These are phyloP conservation scores for Pararge aegeria DNA, from an alignment of 1,140 invertebrate species.

Conservation along the genomic window DNA sequence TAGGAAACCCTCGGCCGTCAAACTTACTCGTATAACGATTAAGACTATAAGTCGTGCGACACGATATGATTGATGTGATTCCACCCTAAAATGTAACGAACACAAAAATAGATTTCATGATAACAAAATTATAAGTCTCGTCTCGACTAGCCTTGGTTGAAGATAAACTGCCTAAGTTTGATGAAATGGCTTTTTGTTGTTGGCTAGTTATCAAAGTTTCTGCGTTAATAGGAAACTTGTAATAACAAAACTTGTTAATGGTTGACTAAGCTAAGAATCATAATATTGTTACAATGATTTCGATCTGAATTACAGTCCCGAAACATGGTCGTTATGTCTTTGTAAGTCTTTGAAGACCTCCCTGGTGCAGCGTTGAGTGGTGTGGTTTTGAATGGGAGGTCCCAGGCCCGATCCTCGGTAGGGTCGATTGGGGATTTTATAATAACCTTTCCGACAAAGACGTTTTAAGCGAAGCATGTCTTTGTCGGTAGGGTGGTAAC, in stretches of 20 bases:
- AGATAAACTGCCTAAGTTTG: constrained; percentile 9
- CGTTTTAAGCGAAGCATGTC: too few species aligned
- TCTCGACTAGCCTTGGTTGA: constrained; percentile 8
- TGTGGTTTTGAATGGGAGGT: too few species aligned
- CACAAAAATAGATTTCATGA: constrained; percentile 45
- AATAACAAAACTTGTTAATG: not conserved
- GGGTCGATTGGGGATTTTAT: too few species aligned
- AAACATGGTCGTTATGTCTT: too few species aligned
- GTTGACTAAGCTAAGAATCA: not conserved
- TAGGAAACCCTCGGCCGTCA: too few species aligned
- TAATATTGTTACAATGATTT: not conserved
- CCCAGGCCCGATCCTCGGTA: too few species aligned
- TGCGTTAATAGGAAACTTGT: not conserved
- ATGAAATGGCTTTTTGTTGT: constrained; percentile 14
- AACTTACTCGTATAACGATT: too few species aligned
- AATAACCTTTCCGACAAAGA: too few species aligned
- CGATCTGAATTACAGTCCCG: too few species aligned
- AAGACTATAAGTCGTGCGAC: not conserved
- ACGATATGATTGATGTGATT: not conserved
- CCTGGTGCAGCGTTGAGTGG: too few species aligned
- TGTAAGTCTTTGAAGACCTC: too few species aligned
- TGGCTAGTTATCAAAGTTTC: not conserved
- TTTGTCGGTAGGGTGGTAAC: too few species aligned
- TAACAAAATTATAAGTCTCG: constrained; percentile 49
- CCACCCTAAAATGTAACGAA: constrained; percentile 14